These are phyloP conservation scores for Mesembrinibis cayennensis DNA, from an alignment of 2,113 vertebrate genomes.

Conservation along the genomic window DNA sequence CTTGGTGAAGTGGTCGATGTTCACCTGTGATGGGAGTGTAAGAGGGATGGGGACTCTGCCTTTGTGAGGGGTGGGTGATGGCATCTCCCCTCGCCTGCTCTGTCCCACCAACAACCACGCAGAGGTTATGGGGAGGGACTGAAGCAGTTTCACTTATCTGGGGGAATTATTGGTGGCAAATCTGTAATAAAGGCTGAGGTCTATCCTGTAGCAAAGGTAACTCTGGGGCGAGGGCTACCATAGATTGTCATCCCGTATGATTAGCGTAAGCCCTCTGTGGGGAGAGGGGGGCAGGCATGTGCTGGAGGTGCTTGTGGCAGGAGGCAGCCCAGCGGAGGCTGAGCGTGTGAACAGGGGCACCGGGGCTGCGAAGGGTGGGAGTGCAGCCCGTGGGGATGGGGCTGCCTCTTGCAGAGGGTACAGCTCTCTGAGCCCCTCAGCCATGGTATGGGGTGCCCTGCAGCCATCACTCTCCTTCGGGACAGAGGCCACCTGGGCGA, in stretches of 20 bases:
- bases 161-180: not conserved
- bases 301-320: not conserved
- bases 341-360: not conserved
- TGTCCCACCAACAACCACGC: not conserved
- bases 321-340: not conserved
- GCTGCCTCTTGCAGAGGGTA: not conserved
- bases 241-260: not conserved
- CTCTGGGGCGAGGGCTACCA: not conserved
- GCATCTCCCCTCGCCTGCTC: not conserved
- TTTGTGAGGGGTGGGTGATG: not conserved
- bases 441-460: rapidly evolving
- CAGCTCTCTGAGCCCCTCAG: not conserved
- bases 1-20: slow-evolving; percentile 96
- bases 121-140: not conserved
- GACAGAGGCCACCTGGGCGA: not conserved
- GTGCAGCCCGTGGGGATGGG: not conserved
- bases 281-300: not conserved
- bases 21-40: slow-evolving; percentile 80
- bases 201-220: not conserved
- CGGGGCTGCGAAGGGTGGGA: not conserved
- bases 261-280: not conserved
- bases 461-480: not conserved
- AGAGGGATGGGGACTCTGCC: not conserved
- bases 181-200: not conserved
- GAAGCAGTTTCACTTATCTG: not conserved